phyloP scores from a whole-genome alignment of 2,888 invertebrate genomes.

The Catocala sponsa region DNA sequence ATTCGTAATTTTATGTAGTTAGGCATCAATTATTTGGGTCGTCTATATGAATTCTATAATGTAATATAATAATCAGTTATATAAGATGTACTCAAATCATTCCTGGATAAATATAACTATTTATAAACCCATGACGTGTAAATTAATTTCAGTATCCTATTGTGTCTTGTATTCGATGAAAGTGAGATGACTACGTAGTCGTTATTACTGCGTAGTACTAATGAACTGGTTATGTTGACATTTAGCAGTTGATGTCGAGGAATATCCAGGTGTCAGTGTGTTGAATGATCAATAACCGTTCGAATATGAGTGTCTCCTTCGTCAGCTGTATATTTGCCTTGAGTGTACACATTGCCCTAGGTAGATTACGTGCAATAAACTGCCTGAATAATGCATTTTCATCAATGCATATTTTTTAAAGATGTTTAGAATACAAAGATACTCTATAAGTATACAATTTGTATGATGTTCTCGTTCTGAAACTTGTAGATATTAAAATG shows the following conservation, averaged over 20 bases:
- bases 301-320: conserved; percentile 5
- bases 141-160: conserved; percentile 4
- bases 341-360: conserved; percentile 35
- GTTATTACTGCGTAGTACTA: not conserved
- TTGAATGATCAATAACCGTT: not conserved
- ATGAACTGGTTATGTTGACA: not conserved
- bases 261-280: not conserved
- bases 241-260: not conserved
- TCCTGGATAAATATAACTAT: conserved; percentile 33
- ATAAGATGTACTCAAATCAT: conserved; percentile 34
- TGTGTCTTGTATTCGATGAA: conserved; percentile 1
- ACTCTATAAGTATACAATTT: conserved; percentile 22
- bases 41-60: not conserved
- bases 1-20: too few relatives aligned
- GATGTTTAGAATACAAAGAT: conserved; percentile 22
- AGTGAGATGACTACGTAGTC: not conserved
- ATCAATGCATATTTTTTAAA: conserved; percentile 37
- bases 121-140: conserved; percentile 29
- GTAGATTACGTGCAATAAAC: conserved; percentile 25
- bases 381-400: conserved; percentile 34
- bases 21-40: too few relatives aligned
- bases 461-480: conserved; percentile 29
- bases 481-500: conserved; percentile 28
- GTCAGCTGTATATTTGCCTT: conserved; percentile 27
- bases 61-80: not conserved